Conservation (phyloP, 1,140 invertebrate genomes). For the Plectrocnemia conspersa region DNA sequence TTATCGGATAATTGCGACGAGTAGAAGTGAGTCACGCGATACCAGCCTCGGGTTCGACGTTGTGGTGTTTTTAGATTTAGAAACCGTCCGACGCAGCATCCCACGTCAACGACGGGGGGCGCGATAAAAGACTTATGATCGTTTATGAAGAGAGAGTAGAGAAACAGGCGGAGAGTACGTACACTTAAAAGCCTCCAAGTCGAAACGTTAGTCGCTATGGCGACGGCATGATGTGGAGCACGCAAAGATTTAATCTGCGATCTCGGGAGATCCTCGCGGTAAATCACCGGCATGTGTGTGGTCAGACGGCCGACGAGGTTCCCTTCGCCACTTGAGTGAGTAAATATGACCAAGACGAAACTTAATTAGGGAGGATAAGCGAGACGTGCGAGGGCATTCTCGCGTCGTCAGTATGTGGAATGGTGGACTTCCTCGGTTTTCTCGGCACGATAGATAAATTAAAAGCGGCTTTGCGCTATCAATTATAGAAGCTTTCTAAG, state of each 20-base stretch:
- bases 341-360: neutral
- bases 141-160: neutral
- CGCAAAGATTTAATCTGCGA: neutral
- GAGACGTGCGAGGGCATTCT: too few species aligned
- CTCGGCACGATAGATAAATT: too few species aligned
- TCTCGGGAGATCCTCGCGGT: neutral
- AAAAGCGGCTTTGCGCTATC: too few species aligned
- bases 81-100: neutral
- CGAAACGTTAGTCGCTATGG: slow-evolving; percentile 2
- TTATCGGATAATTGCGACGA: too few species aligned
- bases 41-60: too few species aligned
- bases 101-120: neutral
- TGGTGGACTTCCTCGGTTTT: too few species aligned
- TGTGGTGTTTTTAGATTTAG: too few species aligned
- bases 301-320: neutral
- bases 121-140: neutral
- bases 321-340: neutral
- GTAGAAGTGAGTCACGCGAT: too few species aligned
- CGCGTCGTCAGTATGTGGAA: too few species aligned
- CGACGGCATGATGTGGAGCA: neutral
- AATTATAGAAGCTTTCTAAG: too few species aligned
- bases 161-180: neutral
- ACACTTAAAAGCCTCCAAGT: neutral
- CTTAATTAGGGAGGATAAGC: too few species aligned
- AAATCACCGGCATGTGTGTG: slow-evolving; percentile 4